Evolutionary conservation across 2,888 invertebrate genomes (phyloP).

Genomic region (Eilema depressum): DNA sequence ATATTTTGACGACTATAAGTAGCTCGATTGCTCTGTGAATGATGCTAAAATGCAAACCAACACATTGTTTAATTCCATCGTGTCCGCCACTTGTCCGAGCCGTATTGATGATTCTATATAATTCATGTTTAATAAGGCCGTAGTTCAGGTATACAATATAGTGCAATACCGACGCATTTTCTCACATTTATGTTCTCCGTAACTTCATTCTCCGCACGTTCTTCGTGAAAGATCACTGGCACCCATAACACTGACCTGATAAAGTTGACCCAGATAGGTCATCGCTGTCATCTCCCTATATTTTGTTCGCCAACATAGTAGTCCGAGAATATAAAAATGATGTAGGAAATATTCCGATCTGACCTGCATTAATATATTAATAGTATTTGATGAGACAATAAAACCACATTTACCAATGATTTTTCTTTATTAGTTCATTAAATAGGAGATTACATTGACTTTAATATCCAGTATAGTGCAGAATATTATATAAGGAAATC

Average conservation of each 20-base stretch:
- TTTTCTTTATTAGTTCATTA: slow-evolving; percentile 44
- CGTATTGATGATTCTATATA: background rate
- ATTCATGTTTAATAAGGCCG: background rate
- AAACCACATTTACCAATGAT: slow-evolving; percentile 36
- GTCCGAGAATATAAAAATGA: background rate
- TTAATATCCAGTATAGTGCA: slow-evolving; percentile 31
- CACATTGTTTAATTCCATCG: too few relatives aligned
- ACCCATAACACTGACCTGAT: background rate
- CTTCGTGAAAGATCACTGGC: background rate
- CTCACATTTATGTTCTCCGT: background rate
- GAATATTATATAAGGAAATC: slow-evolving; percentile 22
- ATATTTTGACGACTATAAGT: too few relatives aligned
- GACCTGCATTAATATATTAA: background rate
- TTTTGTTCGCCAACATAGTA: background rate
- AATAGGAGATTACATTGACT: slow-evolving; percentile 39
- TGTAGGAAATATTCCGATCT: background rate
- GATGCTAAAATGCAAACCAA: too few relatives aligned
- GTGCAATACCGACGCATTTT: background rate
- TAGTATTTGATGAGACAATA: slow-evolving; percentile 21
- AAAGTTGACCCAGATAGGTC: background rate
- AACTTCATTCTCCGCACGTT: background rate
- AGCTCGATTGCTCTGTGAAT: background rate
- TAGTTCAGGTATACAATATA: background rate
- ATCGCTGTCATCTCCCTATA: background rate
- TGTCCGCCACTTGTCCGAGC: background rate